Conservation (phyloP, 2,888 invertebrate species). For the Disparrhopalites patrizii region DNA sequence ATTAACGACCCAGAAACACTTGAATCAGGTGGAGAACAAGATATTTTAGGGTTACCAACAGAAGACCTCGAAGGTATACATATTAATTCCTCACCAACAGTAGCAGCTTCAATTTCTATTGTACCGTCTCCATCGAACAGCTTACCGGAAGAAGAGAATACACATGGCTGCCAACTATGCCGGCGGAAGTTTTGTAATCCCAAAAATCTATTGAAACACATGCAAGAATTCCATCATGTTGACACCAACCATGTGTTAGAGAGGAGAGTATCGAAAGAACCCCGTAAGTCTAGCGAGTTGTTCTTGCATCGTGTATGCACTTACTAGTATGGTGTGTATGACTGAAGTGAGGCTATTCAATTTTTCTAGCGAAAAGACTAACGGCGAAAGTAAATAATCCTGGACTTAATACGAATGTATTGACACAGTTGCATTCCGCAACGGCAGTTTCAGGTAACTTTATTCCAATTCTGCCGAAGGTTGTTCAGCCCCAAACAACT, state of each 20-base stretch:
- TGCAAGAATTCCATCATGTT: constrained; percentile 16
- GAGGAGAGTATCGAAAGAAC: neutral
- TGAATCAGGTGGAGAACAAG: no score
- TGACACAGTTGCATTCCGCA: no score
- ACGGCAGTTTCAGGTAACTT: no score
- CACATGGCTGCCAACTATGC: constrained; percentile 7
- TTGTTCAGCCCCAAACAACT: no score
- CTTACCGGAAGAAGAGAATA: neutral
- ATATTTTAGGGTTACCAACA: no score
- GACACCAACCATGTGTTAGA: constrained; percentile 9
- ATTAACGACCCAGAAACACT: no score
- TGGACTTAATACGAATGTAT: no score
- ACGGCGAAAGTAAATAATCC: no score
- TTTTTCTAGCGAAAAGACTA: no score
- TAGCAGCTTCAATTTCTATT: neutral
- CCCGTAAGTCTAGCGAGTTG: neutral
- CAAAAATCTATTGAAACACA: neutral
- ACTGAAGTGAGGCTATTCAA: neutral
- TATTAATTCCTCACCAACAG: neutral
- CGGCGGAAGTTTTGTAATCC: constrained; percentile 2
- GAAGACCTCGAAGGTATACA: no score
- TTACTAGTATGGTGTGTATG: neutral
- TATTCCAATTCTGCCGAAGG: no score
- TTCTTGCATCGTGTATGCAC: neutral
- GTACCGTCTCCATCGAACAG: neutral